These are phyloP conservation scores for Spodoptera picta DNA, from an alignment of 2,888 invertebrate genomes.

Conservation along the genomic window DNA sequence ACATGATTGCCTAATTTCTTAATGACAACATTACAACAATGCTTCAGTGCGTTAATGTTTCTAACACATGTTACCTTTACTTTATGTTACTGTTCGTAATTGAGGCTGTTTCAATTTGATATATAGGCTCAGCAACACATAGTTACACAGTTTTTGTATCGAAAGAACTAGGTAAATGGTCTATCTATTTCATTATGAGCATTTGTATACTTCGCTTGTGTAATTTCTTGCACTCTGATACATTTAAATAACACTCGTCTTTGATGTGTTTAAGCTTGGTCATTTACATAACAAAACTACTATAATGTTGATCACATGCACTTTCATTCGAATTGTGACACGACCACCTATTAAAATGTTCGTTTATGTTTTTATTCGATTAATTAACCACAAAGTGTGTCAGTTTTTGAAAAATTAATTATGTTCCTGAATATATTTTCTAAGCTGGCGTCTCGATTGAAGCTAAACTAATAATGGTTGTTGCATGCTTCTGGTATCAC, in stretches of 20 bases:
- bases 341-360: too few species aligned
- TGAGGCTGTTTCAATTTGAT: constrained; percentile 30
- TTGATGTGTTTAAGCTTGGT: too few species aligned
- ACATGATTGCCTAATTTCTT: constrained; percentile 55
- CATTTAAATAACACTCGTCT: too few species aligned
- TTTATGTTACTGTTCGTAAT: constrained; percentile 30
- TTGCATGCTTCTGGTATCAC: constrained; percentile 11
- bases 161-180: not conserved
- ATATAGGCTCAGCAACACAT: constrained; percentile 27
- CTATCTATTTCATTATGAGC: not conserved
- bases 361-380: not conserved
- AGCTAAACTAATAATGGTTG: constrained; percentile 5
- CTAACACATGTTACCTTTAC: constrained; percentile 40
- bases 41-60: constrained; percentile 39
- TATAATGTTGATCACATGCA: too few species aligned
- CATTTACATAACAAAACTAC: too few species aligned
- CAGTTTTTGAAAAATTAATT: not conserved
- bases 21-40: constrained; percentile 52
- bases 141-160: not conserved
- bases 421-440: not conserved
- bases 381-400: constrained; percentile 3
- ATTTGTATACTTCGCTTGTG: constrained; percentile 5
- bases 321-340: too few species aligned
- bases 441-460: constrained; percentile 6
- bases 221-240: not conserved